Evolutionary conservation across 2,797 vertebrate species (phyloP).

Genomic region (Vipera latastei): DNA sequence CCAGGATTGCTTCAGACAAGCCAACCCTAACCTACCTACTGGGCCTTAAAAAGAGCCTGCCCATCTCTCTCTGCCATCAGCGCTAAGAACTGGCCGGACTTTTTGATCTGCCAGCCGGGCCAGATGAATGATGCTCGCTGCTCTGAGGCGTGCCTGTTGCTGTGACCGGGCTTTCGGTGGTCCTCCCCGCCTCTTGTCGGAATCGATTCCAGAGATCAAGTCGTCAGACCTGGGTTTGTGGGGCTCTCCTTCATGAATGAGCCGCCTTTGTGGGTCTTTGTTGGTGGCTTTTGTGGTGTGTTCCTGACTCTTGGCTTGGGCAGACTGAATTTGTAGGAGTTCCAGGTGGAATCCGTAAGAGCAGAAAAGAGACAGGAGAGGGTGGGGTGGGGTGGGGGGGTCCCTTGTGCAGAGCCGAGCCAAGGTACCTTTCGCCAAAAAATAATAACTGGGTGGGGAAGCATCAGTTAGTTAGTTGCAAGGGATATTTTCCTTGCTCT

Average conservation of each 20-base stretch:
- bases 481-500: neutral
- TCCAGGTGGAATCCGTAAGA: neutral
- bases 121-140: neutral
- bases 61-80: rapidly evolving
- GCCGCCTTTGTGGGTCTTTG: neutral
- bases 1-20: neutral
- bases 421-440: neutral
- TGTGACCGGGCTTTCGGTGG: neutral
- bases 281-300: neutral
- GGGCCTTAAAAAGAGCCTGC: neutral
- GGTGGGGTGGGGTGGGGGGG: too few relatives aligned
- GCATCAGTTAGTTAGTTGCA: neutral
- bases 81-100: rapidly evolving
- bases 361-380: too few relatives aligned
- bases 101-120: neutral
- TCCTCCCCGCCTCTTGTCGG: neutral
- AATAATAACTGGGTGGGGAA: neutral
- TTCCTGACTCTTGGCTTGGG: rapidly evolving
- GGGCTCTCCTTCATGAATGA: neutral
- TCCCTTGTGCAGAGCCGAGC: neutral
- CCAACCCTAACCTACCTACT: too few relatives aligned
- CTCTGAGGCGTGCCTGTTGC: too few relatives aligned
- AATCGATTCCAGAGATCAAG: too few relatives aligned
- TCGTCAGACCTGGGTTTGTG: neutral
- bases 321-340: neutral